phyloP scores from a whole-genome alignment of 2,797 vertebrate genomes.

The Tokudaia muenninki region DNA sequence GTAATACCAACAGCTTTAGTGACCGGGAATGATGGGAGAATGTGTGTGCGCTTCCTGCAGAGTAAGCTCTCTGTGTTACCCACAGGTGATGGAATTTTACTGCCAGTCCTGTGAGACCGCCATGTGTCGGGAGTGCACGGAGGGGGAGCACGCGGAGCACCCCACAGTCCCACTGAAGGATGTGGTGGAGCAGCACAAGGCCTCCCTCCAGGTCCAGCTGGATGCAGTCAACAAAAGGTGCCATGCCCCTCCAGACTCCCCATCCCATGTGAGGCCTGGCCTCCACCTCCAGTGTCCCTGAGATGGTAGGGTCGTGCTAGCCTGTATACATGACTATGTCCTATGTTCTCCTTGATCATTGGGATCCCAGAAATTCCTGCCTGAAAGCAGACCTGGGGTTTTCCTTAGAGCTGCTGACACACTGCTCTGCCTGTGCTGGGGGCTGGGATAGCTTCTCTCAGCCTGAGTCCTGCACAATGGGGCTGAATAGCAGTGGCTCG shows the following conservation, averaged over 20 bases:
- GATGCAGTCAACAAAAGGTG: conserved; percentile 96
- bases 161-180: conserved; percentile 96
- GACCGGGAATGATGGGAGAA: background rate
- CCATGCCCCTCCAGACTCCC: background rate
- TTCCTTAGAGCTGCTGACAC: background rate
- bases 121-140: conserved; percentile 97
- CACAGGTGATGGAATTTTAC: conserved; percentile 98
- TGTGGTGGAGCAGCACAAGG: conserved; percentile 97
- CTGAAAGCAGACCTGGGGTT: background rate
- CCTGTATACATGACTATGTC: background rate
- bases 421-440: background rate
- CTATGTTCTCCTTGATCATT: background rate
- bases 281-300: background rate
- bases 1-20: background rate
- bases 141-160: conserved; percentile 96
- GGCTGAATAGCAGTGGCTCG: background rate
- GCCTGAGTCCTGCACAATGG: background rate
- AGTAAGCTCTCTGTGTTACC: conserved; percentile 59
- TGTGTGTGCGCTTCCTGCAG: background rate
- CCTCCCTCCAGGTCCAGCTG: conserved; percentile 95
- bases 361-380: background rate
- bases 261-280: background rate
- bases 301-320: background rate
- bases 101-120: conserved; percentile 98
- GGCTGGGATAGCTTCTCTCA: background rate